These are phyloP conservation scores for Tetragnatha montana DNA, from an alignment of 2,888 invertebrate species.

Conservation along the genomic window DNA sequence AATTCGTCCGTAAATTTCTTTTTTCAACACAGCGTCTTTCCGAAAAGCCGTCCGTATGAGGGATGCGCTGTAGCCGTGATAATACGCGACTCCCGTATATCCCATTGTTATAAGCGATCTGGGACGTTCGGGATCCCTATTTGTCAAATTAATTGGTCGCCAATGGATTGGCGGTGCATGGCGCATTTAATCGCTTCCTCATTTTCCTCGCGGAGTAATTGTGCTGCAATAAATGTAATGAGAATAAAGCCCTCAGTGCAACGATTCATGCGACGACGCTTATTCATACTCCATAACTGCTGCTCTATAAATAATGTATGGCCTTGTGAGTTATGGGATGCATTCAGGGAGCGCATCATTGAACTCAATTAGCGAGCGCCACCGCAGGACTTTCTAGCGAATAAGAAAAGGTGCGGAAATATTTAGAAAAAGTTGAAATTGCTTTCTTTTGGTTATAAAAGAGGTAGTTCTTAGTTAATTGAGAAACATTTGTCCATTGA, in stretches of 20 bases:
- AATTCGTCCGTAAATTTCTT: too few relatives aligned
- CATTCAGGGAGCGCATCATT: neutral
- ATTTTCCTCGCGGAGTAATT: neutral
- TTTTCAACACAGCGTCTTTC: neutral
- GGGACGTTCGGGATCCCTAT: neutral
- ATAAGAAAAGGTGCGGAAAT: too few relatives aligned
- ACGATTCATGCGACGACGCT: neutral
- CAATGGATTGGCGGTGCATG: constrained; percentile 4
- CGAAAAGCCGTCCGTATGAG: neutral
- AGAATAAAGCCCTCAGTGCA: neutral
- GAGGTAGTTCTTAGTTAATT: too few relatives aligned
- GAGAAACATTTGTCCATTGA: too few relatives aligned
- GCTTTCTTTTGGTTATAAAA: too few relatives aligned
- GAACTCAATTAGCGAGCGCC: neutral
- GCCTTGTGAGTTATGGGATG: neutral
- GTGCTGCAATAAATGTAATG: constrained; percentile 23
- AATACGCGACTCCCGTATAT: neutral
- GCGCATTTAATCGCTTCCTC: constrained; percentile 9
- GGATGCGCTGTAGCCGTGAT: neutral
- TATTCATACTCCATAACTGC: constrained; percentile 1
- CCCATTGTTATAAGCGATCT: constrained; percentile 4
- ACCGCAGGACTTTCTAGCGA: too few relatives aligned
- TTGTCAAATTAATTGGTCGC: constrained; percentile 16
- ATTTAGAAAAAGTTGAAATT: too few relatives aligned
- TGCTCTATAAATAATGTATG: neutral